phyloP scores from a whole-genome alignment of 2,888 invertebrate species.

The Acanthosepion esculentum region DNA sequence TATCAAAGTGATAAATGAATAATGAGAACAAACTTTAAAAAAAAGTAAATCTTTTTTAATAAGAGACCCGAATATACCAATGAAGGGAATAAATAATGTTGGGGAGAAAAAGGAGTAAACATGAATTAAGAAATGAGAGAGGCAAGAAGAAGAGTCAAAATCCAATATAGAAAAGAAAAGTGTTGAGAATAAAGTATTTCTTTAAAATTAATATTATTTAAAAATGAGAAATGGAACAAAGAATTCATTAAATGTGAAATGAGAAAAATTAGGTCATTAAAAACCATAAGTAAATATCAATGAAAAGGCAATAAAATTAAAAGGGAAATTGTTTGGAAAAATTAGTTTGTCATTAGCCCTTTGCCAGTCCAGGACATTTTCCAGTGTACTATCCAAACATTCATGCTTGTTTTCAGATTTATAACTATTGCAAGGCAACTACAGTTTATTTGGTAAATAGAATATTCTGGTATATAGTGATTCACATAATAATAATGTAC shows the following conservation, averaged over 20 bases:
- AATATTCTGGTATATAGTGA: too few species aligned
- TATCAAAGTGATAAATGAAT: not conserved
- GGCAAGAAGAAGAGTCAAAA: too few species aligned
- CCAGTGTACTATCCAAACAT: too few species aligned
- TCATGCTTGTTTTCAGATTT: too few species aligned
- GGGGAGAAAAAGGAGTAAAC: not conserved
- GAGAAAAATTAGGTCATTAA: not conserved
- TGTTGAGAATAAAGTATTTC: not conserved
- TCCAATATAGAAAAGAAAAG: not conserved
- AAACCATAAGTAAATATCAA: not conserved
- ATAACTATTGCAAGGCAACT: too few species aligned
- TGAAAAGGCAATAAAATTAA: too few species aligned
- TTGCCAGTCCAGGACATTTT: too few species aligned
- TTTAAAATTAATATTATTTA: not conserved
- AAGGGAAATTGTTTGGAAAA: too few species aligned
- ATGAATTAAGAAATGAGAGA: not conserved
- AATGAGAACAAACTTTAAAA: not conserved
- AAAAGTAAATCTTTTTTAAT: not conserved
- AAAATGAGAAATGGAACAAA: not conserved
- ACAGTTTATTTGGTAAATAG: too few species aligned
- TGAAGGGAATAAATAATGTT: not conserved
- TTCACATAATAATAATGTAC: too few species aligned
- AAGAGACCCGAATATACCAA: not conserved
- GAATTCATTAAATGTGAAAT: not conserved
- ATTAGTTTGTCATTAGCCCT: too few species aligned